These are phyloP conservation scores for Euphydryas editha DNA, from an alignment of 2,888 invertebrate genomes.

Conservation along the genomic window DNA sequence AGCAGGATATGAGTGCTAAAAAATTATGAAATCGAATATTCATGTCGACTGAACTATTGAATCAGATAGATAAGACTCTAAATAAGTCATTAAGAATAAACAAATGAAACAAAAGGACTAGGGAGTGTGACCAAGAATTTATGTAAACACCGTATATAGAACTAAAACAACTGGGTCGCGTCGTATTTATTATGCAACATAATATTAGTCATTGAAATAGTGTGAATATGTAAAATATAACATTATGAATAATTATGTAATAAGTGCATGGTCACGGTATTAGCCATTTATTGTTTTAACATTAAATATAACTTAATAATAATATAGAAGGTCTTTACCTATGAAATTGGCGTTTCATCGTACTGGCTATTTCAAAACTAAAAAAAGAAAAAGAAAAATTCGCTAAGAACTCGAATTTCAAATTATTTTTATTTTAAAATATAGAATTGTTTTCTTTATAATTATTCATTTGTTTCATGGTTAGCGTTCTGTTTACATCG, in stretches of 20 bases:
- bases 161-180: slow-evolving; percentile 65
- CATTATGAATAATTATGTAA: slow-evolving; percentile 43
- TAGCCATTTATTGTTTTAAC: background rate
- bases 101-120: slow-evolving; percentile 72
- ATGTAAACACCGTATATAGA: slow-evolving; percentile 60
- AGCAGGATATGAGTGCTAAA: slow-evolving; percentile 55
- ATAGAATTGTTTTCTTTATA: too few relatives aligned
- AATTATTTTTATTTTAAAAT: too few relatives aligned
- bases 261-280: slow-evolving; percentile 32
- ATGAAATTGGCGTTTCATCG: too few relatives aligned
- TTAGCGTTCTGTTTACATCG: too few relatives aligned
- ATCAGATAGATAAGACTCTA: slow-evolving; percentile 75
- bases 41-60: slow-evolving; percentile 75
- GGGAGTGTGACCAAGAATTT: slow-evolving; percentile 68
- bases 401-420: too few relatives aligned
- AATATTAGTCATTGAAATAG: slow-evolving; percentile 64
- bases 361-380: too few relatives aligned
- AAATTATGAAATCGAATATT: slow-evolving; percentile 70
- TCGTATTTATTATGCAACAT: slow-evolving; percentile 60
- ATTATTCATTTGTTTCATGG: too few relatives aligned
- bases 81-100: slow-evolving; percentile 73
- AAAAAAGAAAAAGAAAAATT: too few relatives aligned
- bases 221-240: slow-evolving; percentile 45
- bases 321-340: too few relatives aligned
- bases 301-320: background rate